Percentiles rank a stretch among this genome's conserved stretches.
Conservation (phyloP, 2,888 invertebrate species). For the Apamea epomidion region DNA sequence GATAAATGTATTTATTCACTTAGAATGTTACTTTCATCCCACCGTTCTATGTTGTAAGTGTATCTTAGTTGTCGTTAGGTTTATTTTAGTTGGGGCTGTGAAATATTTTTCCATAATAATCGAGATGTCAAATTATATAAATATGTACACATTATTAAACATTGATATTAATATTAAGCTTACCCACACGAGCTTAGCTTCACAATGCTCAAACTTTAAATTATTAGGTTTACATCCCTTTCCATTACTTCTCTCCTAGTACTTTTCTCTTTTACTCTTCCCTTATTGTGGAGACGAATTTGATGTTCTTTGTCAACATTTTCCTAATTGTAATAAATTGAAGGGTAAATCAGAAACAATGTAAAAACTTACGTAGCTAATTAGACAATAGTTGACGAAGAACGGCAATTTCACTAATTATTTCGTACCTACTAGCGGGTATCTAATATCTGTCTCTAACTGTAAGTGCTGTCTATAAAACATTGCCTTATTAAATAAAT, state of each 20-base stretch:
- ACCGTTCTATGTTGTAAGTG: conserved; percentile 34
- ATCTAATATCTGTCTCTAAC: conserved; percentile 69
- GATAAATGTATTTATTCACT: conserved; percentile 12
- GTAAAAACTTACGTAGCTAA: conserved; percentile 11
- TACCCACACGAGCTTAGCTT: conserved; percentile 86
- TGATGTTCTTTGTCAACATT: conserved; percentile 55
- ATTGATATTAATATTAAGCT: conserved; percentile 82
- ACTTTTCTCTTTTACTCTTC: conserved; percentile 66
- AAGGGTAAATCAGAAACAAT: conserved; percentile 14
- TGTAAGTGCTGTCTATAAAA: conserved; percentile 84
- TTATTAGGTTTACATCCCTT: conserved; percentile 70
- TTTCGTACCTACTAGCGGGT: conserved; percentile 67
- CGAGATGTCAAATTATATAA: conserved; percentile 70
- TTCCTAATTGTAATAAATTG: conserved; percentile 8
- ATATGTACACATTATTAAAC: conserved; percentile 66
- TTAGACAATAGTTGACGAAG: conserved; percentile 40
- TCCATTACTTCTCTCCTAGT: conserved; percentile 72
- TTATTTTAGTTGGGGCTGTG: conserved; percentile 72
- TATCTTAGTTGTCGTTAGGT: conserved; percentile 53
- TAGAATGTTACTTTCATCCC: conserved; percentile 36
- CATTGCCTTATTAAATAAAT: conserved; percentile 85
- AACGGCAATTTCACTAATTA: conserved; percentile 47
- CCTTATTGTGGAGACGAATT: conserved; percentile 35
- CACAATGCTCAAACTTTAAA: conserved; percentile 80
- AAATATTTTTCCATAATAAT: conserved; percentile 69